Base-by-base conservation (phyloP, 2,113 vertebrate genomes). In the Acrocephalus kingi region DNA sequence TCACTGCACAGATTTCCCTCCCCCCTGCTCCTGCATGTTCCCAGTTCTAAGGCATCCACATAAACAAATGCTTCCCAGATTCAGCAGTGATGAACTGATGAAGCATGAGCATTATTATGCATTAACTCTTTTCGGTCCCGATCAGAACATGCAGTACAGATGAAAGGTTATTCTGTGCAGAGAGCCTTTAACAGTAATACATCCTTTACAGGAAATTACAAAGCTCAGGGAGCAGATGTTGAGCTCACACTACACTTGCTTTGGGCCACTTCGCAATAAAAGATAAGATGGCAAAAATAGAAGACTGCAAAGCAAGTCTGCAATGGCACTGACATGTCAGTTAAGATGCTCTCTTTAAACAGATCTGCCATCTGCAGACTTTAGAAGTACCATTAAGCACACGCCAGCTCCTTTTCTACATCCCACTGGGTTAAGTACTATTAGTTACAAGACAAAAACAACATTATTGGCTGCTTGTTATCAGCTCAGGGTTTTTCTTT, bases 321-420 rank as follows among this genome's bases (percentile, higher is more conserved):
- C 16, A 46, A 55, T 58, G 90, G 87, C 77, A 79, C 35, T 58
- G 86, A 54, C 83, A 72, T 68, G 62, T 74, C 88, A 93, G 58
- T 76, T 84, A 59, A 83, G 84, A 90, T 66, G 76, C 49, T 88
- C 61, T 75, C 92, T 90, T 83, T 87, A 54, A 90, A 94, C 1
- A 92, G 69, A 87, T 87, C 37, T 39, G 87, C 94, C 92, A 94
- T 91, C 93, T 96, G 96, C 91, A 93, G 89, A 58, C 71, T 78
- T 87, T 2, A 87, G 89, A 84, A 83, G 67, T 89, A 69, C 74
- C 91, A 79, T 37, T 76, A 89, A 80, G 68, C 37, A 85, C 67
- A 68, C 16, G 30, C 37, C 90, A 82, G 58, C 75, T 92, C 82
- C 59, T 73, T 80, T 87, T 62, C 52, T 66, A 30, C 43, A 71